Conservation (phyloP, 2,888 invertebrate species). For the Epistrophe eligans region DNA sequence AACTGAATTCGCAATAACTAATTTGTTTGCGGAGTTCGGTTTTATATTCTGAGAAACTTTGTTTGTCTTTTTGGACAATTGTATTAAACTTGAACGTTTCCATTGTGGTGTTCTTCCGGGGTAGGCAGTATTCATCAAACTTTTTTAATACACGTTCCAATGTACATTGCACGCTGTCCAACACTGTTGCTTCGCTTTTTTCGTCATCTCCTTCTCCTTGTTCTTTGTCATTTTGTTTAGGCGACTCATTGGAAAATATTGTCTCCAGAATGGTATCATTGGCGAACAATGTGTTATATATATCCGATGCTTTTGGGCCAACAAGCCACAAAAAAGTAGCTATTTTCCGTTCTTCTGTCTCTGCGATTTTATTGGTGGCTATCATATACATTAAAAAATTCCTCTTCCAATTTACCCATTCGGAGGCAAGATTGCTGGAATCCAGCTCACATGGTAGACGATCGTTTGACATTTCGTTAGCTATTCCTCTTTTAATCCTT, state of each 20-base stretch:
- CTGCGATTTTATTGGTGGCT: too few relatives aligned
- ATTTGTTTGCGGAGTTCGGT: neutral
- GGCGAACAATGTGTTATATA: too few relatives aligned
- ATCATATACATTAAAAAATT: constrained; percentile 32
- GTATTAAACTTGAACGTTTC: constrained; percentile 68
- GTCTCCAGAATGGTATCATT: too few relatives aligned
- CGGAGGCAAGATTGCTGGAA: constrained; percentile 40
- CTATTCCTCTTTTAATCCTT: too few relatives aligned
- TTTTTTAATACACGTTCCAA: constrained; percentile 39
- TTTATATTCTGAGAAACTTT: constrained; percentile 1
- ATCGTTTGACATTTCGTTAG: neutral
- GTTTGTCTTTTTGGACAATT: neutral
- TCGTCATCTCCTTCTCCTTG: too few relatives aligned
- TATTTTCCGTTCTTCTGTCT: too few relatives aligned
- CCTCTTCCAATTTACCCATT: constrained; percentile 47
- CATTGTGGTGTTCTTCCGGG: constrained; percentile 49
- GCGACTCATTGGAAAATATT: too few relatives aligned
- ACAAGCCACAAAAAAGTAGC: too few relatives aligned
- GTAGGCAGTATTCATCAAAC: constrained; percentile 52
- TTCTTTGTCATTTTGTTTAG: too few relatives aligned
- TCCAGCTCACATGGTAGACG: constrained; percentile 51
- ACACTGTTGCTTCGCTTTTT: neutral
- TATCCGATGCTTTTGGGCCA: too few relatives aligned
- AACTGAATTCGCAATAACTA: neutral
- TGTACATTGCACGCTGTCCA: neutral